These are phyloP conservation scores for Atethmia centrago DNA, from an alignment of 2,888 invertebrate species.

Conservation along the genomic window DNA sequence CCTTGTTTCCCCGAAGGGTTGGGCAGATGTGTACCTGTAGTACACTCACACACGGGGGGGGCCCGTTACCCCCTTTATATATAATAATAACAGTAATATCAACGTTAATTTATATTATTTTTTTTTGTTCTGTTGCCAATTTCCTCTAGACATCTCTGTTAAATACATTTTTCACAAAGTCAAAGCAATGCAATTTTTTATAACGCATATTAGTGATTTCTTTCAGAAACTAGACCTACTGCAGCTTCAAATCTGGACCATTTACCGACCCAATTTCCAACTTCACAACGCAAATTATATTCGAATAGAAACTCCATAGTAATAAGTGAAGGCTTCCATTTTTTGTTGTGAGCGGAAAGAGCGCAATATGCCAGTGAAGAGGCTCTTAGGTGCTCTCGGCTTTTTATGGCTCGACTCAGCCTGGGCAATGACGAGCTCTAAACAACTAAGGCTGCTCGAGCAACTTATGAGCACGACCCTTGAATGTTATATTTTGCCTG, in stretches of 20 bases:
- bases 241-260: background rate
- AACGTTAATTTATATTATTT: too few species aligned
- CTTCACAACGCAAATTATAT: conserved; percentile 68
- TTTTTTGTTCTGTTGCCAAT: background rate
- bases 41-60: too few species aligned
- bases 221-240: background rate
- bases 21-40: too few species aligned
- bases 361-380: conserved; percentile 80
- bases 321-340: conserved; percentile 70
- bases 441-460: conserved; percentile 81
- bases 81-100: too few species aligned
- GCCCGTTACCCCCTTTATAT: too few species aligned
- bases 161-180: background rate
- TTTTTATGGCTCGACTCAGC: conserved; percentile 75
- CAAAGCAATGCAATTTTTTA: background rate
- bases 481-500: conserved; percentile 64
- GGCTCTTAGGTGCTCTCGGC: conserved; percentile 73
- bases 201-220: background rate
- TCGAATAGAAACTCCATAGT: conserved; percentile 71
- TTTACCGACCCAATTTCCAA: conserved; percentile 39
- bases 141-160: background rate
- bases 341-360: conserved; percentile 75
- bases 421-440: conserved; percentile 75
- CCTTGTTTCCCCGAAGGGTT: too few species aligned
- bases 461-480: conserved; percentile 73